phyloP scores from a whole-genome alignment of 2,113 vertebrate genomes.

The Lamprologus sp. region DNA sequence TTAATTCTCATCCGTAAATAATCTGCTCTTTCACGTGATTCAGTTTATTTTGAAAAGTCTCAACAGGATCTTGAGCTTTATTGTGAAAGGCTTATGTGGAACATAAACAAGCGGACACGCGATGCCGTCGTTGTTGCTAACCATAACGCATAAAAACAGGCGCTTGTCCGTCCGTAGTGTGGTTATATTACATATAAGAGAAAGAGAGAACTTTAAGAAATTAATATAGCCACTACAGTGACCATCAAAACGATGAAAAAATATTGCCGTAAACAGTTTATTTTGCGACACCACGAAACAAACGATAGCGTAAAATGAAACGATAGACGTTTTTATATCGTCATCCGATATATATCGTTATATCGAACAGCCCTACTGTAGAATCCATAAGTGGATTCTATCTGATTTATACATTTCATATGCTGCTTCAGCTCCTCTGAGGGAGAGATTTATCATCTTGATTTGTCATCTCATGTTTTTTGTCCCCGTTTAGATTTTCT shows the following conservation, averaged over 20 bases:
- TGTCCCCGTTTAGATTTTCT: neutral
- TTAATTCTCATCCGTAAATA: too few species aligned
- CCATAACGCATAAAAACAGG: accelerated
- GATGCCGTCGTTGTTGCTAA: accelerated
- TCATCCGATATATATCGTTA: neutral
- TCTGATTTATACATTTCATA: neutral
- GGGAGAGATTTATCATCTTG: neutral
- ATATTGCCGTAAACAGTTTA: neutral
- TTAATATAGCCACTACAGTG: neutral
- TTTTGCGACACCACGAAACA: neutral
- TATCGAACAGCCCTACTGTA: neutral
- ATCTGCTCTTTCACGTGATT: too few species aligned
- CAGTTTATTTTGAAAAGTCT: too few species aligned
- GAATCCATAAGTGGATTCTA: neutral
- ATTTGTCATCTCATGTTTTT: neutral
- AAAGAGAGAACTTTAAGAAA: neutral
- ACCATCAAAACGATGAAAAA: accelerated
- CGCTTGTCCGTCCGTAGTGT: accelerated
- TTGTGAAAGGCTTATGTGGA: too few species aligned
- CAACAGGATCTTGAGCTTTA: too few species aligned
- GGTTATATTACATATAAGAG: neutral
- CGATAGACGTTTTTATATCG: accelerated
- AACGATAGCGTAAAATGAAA: accelerated
- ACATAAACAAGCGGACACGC: too few species aligned
- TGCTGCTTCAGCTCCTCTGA: neutral